phyloP scores from a whole-genome alignment of 2,888 invertebrate genomes.

The Ischnus inquisitorius region DNA sequence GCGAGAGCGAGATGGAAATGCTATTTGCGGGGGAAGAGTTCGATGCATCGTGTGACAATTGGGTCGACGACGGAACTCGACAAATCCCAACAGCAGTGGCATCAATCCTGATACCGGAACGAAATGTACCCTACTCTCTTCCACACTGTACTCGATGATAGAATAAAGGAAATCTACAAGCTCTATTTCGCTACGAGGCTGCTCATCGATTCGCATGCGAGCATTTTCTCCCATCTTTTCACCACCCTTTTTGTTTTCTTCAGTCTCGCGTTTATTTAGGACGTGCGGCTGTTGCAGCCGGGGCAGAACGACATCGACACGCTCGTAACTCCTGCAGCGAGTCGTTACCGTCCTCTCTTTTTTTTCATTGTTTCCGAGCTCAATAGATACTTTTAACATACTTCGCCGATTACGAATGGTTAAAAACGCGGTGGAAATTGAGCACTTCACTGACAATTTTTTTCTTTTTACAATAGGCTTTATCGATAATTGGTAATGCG shows the following conservation, averaged over 20 bases:
- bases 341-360: not conserved
- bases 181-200: conserved; percentile 27
- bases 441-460: too few species aligned
- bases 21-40: conserved; percentile 45
- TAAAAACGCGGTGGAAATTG: not conserved
- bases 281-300: not conserved
- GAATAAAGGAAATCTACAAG: conserved; percentile 24
- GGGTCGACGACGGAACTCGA: conserved; percentile 61
- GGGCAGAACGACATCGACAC: not conserved
- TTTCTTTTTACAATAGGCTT: too few species aligned
- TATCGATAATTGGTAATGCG: too few species aligned
- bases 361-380: not conserved
- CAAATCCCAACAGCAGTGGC: conserved; percentile 47
- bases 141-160: conserved; percentile 21
- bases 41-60: conserved; percentile 69
- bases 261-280: not conserved
- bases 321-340: not conserved
- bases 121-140: conserved; percentile 23
- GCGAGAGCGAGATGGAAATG: conserved; percentile 40
- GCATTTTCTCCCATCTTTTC: not conserved
- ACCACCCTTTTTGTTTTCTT: not conserved
- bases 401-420: not conserved
- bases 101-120: conserved; percentile 21
- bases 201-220: conserved; percentile 11
- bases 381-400: not conserved